Evolutionary conservation across 2,888 invertebrate genomes (phyloP).

Genomic region (Epinotia ramella): DNA sequence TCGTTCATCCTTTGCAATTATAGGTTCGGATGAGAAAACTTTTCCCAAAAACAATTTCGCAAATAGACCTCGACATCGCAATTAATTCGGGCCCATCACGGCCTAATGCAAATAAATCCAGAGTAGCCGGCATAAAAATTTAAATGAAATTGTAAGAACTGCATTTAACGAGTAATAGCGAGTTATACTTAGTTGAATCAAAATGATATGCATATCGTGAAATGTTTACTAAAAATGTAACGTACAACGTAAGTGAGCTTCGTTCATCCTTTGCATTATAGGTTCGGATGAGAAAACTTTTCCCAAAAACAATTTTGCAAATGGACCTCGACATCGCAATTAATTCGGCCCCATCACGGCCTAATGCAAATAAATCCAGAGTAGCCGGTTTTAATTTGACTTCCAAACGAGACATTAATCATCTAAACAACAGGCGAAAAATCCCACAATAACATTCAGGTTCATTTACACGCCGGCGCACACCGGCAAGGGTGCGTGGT

Average conservation of each 20-base stretch:
- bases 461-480: slow-evolving; percentile 26
- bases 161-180: no score
- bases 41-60: slow-evolving; percentile 19
- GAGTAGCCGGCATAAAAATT: no score
- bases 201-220: no score
- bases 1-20: not conserved
- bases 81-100: slow-evolving; percentile 39
- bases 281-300: not conserved
- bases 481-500: not conserved
- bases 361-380: slow-evolving; percentile 37
- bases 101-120: slow-evolving; percentile 38
- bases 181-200: no score
- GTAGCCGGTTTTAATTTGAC: slow-evolving; percentile 36
- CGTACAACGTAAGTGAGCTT: no score
- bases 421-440: slow-evolving; percentile 42
- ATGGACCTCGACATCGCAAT: slow-evolving; percentile 32
- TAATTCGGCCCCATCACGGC: slow-evolving; percentile 36
- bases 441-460: slow-evolving; percentile 42
- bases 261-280: not conserved
- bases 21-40: not conserved
- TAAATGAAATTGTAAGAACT: no score
- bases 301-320: slow-evolving; percentile 20
- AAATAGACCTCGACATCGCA: slow-evolving; percentile 26
- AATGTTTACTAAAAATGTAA: no score
- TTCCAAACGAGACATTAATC: slow-evolving; percentile 44